Evolutionary conservation across 1,140 invertebrate species (phyloP).

Genomic region (Pseudomyrmex concolor): DNA sequence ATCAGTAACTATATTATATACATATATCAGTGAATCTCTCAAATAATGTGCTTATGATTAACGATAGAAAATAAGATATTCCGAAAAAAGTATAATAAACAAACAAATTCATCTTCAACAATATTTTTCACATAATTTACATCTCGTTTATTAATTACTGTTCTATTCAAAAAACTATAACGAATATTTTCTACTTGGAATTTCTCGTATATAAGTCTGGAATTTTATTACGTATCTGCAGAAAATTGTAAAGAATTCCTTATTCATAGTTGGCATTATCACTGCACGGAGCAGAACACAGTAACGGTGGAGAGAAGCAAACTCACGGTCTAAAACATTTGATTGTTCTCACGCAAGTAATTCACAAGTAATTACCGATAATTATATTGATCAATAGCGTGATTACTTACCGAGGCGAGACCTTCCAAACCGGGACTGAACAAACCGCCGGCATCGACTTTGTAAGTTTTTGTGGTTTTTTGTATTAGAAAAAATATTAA

Average conservation of each 20-base stretch:
- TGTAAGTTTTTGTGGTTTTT: constrained; percentile 34
- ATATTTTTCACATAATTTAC: too few relatives aligned
- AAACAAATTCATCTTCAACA: too few relatives aligned
- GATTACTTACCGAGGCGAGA: constrained; percentile 19
- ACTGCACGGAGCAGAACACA: constrained; percentile 8
- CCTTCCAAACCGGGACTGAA: constrained; percentile 37
- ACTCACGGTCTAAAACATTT: not conserved
- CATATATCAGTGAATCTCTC: too few relatives aligned
- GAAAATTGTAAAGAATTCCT: not conserved
- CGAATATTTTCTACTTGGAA: too few relatives aligned
- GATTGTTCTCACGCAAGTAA: not conserved
- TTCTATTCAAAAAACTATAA: too few relatives aligned
- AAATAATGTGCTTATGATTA: too few relatives aligned
- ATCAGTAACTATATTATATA: too few relatives aligned
- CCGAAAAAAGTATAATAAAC: too few relatives aligned
- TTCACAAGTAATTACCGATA: not conserved
- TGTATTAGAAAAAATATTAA: constrained; percentile 24
- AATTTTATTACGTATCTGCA: too few relatives aligned
- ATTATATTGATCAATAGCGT: not conserved
- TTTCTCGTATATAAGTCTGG: too few relatives aligned
- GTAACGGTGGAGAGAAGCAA: not conserved
- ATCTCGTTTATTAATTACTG: too few relatives aligned
- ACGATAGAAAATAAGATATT: too few relatives aligned
- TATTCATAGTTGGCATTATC: not conserved
- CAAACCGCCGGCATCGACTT: constrained; percentile 35